Percentiles rank a stretch among this genome's conserved stretches.
Evolutionary conservation across 1,140 invertebrate genomes (phyloP).

Genomic region (Capitella teleta): DNA sequence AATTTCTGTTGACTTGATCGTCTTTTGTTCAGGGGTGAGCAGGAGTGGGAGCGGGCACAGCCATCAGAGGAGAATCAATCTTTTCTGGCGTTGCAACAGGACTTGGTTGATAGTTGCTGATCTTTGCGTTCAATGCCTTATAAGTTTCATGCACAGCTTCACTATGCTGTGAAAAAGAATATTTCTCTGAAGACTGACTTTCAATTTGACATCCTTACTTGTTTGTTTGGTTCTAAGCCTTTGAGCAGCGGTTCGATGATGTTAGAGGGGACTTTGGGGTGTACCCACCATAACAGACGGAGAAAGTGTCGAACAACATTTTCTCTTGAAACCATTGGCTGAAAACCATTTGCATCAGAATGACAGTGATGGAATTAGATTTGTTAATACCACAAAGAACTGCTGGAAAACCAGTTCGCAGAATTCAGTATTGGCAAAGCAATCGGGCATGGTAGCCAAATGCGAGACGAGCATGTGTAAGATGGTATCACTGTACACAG

Average conservation of each 20-base stretch:
- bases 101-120: conserved; percentile 59
- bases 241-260: conserved; percentile 10
- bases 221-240: conserved; percentile 9
- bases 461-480: conserved; percentile 77
- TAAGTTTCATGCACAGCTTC: conserved; percentile 72
- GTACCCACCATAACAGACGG: conserved; percentile 83
- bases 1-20: no score
- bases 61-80: conserved; percentile 71
- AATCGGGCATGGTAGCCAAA: conserved; percentile 77
- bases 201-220: no score
- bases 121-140: conserved; percentile 63
- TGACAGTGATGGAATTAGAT: background rate
- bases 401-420: conserved; percentile 93
- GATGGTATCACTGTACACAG: conserved; percentile 89
- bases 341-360: conserved; percentile 6
- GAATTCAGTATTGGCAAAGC: conserved; percentile 86
- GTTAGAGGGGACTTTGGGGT: conserved; percentile 65
- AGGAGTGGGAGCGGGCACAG: conserved; percentile 69
- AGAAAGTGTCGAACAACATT: conserved; percentile 88
- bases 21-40: no score
- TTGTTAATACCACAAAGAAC: conserved; percentile 60
- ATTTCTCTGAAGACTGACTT: no score
- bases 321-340: conserved; percentile 66
- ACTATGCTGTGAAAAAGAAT: conserved; percentile 59
- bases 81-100: conserved; percentile 54